phyloP scores from a whole-genome alignment of 2,113 vertebrate species.

The Herpetotheres cachinnans region DNA sequence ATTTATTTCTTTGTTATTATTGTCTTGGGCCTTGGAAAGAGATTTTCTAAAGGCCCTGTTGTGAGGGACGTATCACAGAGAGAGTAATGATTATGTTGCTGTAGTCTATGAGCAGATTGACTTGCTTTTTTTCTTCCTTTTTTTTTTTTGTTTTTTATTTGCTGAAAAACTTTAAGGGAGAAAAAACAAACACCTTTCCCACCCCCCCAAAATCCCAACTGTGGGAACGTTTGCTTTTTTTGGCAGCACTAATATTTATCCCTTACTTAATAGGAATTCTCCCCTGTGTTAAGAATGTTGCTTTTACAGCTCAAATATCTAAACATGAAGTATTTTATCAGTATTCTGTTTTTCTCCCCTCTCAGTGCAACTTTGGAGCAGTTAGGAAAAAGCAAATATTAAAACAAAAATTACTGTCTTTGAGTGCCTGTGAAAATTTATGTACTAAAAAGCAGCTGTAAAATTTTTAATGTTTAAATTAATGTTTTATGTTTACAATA shows the following conservation, averaged over 20 bases:
- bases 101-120: not conserved
- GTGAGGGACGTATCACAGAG: not conserved
- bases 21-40: not conserved
- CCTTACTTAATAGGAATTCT: conserved; percentile 8
- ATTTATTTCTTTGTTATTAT: not conserved
- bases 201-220: not conserved
- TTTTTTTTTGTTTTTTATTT: not conserved
- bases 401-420: conserved; percentile 57
- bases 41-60: not conserved
- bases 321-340: not conserved
- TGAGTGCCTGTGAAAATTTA: conserved; percentile 73
- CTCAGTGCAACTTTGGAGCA: not conserved
- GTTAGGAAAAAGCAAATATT: conserved; percentile 41
- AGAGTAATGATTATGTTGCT: not conserved
- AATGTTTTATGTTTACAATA: conserved; percentile 80
- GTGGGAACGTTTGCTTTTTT: not conserved
- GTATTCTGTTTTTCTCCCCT: not conserved
- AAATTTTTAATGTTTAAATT: conserved; percentile 81
- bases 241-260: not conserved
- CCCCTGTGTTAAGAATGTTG: not conserved
- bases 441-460: conserved; percentile 75
- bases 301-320: not conserved
- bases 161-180: not conserved
- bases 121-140: not conserved
- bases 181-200: not conserved